Conservation (phyloP, 2,888 invertebrate species). For the Tuberolachnus salignus region DNA sequence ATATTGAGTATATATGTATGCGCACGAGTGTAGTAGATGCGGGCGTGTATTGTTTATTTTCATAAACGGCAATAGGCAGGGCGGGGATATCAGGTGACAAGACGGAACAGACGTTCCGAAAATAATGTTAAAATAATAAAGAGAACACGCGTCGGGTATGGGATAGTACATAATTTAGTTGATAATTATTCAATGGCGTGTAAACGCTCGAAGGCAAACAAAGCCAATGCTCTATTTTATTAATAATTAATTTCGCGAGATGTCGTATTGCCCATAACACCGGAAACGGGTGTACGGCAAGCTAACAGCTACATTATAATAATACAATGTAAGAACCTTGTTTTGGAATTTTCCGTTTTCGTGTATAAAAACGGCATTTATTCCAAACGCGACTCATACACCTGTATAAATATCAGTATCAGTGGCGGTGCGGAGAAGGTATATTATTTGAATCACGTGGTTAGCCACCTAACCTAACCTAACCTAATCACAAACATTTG, state of each 20-base stretch:
- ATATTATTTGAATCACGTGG: too few species aligned
- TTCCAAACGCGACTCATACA: background rate
- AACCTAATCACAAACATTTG: too few species aligned
- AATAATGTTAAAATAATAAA: slow-evolving; percentile 45
- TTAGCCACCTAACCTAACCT: background rate
- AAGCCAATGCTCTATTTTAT: slow-evolving; percentile 20
- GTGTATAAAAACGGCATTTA: background rate
- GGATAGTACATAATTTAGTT: slow-evolving; percentile 37
- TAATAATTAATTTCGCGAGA: slow-evolving; percentile 47
- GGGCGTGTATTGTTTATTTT: slow-evolving; percentile 23
- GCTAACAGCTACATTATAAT: slow-evolving; percentile 14
- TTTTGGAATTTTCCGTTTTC: background rate
- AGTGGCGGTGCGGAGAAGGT: too few species aligned
- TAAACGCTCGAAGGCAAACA: slow-evolving; percentile 42
- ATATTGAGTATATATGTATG: too few species aligned
- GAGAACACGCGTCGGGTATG: background rate
- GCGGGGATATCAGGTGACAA: slow-evolving; percentile 14
- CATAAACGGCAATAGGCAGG: background rate
- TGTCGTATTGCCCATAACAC: slow-evolving; percentile 7
- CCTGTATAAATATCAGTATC: too few species aligned
- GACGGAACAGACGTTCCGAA: slow-evolving; percentile 26
- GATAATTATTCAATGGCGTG: slow-evolving; percentile 46
- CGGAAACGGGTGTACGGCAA: slow-evolving; percentile 10
- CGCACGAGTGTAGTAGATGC: slow-evolving; percentile 13
- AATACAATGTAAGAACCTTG: background rate